Evolutionary conservation across 2,888 invertebrate genomes (phyloP), one percentile per base, ranked within the genome.

Genomic region (Antheraea yamamai): DNA sequence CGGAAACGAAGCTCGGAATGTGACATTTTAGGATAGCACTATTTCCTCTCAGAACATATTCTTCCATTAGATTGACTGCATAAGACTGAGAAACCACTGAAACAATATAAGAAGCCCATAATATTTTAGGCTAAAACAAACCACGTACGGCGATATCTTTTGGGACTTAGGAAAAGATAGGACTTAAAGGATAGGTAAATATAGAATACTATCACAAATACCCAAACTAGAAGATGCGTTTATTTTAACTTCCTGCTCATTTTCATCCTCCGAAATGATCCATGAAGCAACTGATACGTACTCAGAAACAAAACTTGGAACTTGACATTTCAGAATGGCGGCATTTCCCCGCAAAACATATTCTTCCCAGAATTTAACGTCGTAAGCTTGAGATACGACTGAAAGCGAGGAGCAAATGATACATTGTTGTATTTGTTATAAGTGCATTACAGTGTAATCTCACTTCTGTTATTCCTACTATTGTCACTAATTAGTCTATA

Each of bases 251-350:
- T 94, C 94, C 79, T 89, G 88, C 84, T 95, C 94, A 79, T 89
- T 91, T 70, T 91, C 90, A 81, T 96, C 96, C 92, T 97, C 97
- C 87, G 97, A 97, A 92, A 97, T 97, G 88, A 98, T 96, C 98
- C 98, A 98, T 86, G 97, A 97, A 86, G 96, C 96, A 81, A 98
- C 97, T 86, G 96, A 96, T 81, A 98, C 98, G 92, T 97, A 98
- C 95, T 98, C 98, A 87, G 98, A 97, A 84, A 98, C 98, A 95
- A 98, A 98, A 95, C 98, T 98, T 86, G 98, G 98, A 91, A 98
- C 97, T 95, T 98, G 98, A 95, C 98, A 98, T 96, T 98, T 98
- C 89, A 98, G 95, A 89, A 98, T 97, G 83, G 97, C 98, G 83
- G 98, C 97, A 94, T 98, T 98, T 88, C 98, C 98, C 87, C 97